These are phyloP conservation scores for Halcyon senegalensis DNA, from an alignment of 2,113 vertebrate genomes.

Conservation along the genomic window DNA sequence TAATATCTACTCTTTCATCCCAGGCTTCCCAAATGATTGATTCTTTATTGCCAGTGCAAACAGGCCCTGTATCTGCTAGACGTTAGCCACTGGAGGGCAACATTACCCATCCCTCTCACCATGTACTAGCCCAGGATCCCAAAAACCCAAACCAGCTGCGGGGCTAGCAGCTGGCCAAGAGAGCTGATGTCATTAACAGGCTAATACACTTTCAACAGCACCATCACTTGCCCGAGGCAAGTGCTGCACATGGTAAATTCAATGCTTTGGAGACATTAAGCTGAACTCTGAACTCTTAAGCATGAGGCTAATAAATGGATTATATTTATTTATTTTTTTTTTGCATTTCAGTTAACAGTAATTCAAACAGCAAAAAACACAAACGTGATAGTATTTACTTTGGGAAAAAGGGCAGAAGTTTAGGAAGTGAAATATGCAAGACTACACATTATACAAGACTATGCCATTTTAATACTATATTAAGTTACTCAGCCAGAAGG, in stretches of 20 bases:
- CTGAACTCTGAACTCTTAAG: not conserved
- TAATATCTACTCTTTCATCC: not conserved
- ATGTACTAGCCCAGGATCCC: accelerated
- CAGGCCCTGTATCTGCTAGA: not conserved
- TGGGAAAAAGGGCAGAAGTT: not conserved
- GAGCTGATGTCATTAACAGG: not conserved
- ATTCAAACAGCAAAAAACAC: not conserved
- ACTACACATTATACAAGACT: not conserved
- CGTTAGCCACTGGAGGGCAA: conserved; percentile 46
- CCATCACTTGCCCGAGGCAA: not conserved
- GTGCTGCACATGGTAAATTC: not conserved
- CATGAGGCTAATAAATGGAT: not conserved
- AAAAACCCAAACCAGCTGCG: not conserved
- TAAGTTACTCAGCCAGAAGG: not conserved
- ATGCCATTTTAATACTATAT: not conserved
- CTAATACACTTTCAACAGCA: not conserved
- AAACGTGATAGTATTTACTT: not conserved
- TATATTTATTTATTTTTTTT: not conserved
- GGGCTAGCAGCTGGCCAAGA: not conserved
- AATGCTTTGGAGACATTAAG: not conserved
- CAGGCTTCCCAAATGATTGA: not conserved
- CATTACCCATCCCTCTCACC: not conserved
- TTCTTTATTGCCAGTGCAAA: not conserved
- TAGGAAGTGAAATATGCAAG: not conserved
- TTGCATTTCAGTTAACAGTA: not conserved